These are phyloP conservation scores for Paracanthobrama guichenoti DNA, from an alignment of 2,113 vertebrate species.

Conservation along the genomic window DNA sequence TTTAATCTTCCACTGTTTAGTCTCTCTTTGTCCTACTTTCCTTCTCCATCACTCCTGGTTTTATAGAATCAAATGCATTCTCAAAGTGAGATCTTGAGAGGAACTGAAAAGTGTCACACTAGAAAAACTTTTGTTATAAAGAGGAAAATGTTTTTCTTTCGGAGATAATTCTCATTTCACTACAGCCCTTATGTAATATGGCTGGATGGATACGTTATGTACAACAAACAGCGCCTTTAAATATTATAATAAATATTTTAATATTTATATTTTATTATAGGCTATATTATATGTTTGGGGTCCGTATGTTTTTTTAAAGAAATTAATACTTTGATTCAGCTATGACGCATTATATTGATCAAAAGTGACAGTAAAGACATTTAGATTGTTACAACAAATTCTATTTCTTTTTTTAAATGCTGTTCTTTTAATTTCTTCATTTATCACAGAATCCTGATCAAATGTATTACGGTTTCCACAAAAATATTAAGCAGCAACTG, in stretches of 20 bases:
- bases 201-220: too few species aligned
- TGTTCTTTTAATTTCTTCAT: too few species aligned
- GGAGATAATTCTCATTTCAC: too few species aligned
- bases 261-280: neutral
- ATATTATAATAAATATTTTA: too few species aligned
- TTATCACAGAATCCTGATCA: too few species aligned
- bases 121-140: neutral
- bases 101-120: neutral
- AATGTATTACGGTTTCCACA: too few species aligned
- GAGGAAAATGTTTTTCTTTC: neutral
- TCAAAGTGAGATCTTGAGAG: neutral
- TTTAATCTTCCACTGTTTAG: neutral
- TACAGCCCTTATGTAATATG: too few species aligned
- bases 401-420: too few species aligned
- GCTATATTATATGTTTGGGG: neutral
- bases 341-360: neutral
- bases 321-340: neutral
- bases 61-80: neutral
- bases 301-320: neutral
- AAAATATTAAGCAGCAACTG: neutral
- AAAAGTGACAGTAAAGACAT: neutral
- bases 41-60: neutral
- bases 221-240: too few species aligned
- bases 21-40: constrained; percentile 34
- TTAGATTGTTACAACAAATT: too few species aligned